A percentile compares a stretch with the other conserved stretches of the same genome.
These are phyloP conservation scores for Anthonomus grandis DNA, from an alignment of 1,140 invertebrate genomes.

Conservation along the genomic window DNA sequence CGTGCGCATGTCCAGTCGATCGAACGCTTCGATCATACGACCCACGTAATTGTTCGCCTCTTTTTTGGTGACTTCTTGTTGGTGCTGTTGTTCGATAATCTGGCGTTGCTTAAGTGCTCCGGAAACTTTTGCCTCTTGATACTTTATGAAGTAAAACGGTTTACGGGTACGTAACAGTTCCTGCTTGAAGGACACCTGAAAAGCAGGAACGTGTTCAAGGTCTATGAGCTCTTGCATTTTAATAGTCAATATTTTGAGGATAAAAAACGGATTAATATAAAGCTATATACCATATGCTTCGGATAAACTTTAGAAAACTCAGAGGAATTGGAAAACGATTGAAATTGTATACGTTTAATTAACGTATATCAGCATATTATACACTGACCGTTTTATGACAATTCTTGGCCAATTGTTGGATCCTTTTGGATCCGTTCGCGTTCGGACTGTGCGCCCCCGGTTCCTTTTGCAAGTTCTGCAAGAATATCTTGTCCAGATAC, in stretches of 20 bases:
- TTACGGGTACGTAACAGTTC: constrained; percentile 52
- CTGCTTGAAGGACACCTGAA: constrained; percentile 37
- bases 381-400: constrained; percentile 49
- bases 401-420: constrained; percentile 48
- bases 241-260: too few relatives aligned
- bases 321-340: too few relatives aligned
- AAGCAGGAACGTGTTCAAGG: too few relatives aligned
- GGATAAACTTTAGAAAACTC: too few relatives aligned
- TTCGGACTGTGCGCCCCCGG: constrained; percentile 52
- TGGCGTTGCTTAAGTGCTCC: constrained; percentile 50
- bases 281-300: too few relatives aligned
- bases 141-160: constrained; percentile 55
- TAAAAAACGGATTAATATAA: too few relatives aligned
- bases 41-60: constrained; percentile 50
- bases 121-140: constrained; percentile 52
- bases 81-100: constrained; percentile 46
- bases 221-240: too few relatives aligned
- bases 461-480: constrained; percentile 49
- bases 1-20: constrained; percentile 45
- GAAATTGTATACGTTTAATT: too few relatives aligned
- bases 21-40: constrained; percentile 48
- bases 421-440: constrained; percentile 47
- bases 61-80: constrained; percentile 48
- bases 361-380: too few relatives aligned
- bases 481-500: constrained; percentile 55